Percentiles rank a stretch among this genome's conserved stretches.
phyloP scores from a whole-genome alignment of 2,113 vertebrate species.

The Onychorhynchus coronatus region DNA sequence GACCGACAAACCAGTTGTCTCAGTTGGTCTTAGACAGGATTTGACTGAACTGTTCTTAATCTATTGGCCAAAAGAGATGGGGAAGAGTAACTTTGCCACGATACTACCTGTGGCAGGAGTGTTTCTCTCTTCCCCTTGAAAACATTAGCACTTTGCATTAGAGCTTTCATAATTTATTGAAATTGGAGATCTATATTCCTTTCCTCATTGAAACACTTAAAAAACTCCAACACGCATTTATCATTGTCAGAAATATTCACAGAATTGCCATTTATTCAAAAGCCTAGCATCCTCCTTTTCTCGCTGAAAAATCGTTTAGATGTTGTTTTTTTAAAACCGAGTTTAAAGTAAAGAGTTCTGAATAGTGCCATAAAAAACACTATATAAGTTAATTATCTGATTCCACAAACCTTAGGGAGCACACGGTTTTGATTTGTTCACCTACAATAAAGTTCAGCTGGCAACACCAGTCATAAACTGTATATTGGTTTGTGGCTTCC shows the following conservation, averaged over 20 bases:
- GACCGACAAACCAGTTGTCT: not conserved
- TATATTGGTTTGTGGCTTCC: not conserved
- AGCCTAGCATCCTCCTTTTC: not conserved
- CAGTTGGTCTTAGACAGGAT: not conserved
- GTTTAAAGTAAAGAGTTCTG: not conserved
- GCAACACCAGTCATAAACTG: not conserved
- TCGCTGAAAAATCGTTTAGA: not conserved
- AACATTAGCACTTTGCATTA: not conserved
- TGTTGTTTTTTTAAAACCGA: not conserved
- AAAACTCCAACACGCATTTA: not conserved
- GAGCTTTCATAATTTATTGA: not conserved
- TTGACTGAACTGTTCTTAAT: not conserved
- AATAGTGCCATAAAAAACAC: not conserved
- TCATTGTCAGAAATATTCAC: not conserved
- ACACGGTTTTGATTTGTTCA: rapidly evolving
- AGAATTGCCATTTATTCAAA: not conserved
- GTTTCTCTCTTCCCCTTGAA: not conserved
- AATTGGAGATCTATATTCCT: not conserved
- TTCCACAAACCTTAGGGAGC: not conserved
- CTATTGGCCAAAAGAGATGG: not conserved
- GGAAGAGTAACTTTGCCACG: not conserved
- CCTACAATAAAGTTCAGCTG: not conserved
- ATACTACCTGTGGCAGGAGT: not conserved
- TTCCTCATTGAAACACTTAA: not conserved
- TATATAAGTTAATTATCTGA: not conserved